Conservation (phyloP, 2,888 invertebrate species). For the Limnephilus lunatus region DNA sequence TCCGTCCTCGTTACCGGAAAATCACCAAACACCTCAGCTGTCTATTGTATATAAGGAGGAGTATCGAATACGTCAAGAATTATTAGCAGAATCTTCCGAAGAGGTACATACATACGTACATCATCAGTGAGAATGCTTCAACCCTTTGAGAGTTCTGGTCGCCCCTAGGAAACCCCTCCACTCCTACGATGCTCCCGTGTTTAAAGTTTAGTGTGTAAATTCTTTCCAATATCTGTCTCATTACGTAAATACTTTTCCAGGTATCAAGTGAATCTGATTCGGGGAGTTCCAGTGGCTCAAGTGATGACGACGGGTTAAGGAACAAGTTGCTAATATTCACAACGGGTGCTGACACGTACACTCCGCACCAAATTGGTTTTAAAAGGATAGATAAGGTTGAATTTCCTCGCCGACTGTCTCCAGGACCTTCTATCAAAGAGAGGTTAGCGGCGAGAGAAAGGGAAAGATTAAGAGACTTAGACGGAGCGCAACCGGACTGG, state of each 20-base stretch:
- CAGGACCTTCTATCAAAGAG: conserved; percentile 83
- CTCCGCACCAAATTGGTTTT: conserved; percentile 89
- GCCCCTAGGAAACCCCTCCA: background rate
- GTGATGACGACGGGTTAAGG: conserved; percentile 76
- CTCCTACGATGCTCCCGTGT: background rate
- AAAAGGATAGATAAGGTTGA: conserved; percentile 84
- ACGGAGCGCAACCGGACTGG: conserved; percentile 79
- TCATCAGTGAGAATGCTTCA: background rate
- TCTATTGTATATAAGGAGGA: conserved; percentile 61
- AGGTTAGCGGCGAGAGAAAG: conserved; percentile 79
- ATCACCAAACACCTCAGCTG: conserved; percentile 47
- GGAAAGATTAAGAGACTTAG: conserved; percentile 74
- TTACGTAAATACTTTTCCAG: conserved; percentile 48
- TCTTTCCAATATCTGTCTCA: background rate
- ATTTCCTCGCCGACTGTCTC: conserved; percentile 83
- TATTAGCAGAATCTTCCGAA: conserved; percentile 53
- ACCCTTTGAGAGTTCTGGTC: background rate
- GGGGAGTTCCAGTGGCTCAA: conserved; percentile 63
- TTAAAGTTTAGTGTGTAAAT: background rate
- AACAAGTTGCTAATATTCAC: conserved; percentile 87
- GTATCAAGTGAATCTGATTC: conserved; percentile 60
- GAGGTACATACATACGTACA: conserved; percentile 47
- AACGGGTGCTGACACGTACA: conserved; percentile 89
- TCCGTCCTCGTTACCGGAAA: background rate
- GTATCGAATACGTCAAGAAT: conserved; percentile 55